A percentile compares a stretch with the other conserved stretches of the same genome.
Conservation (phyloP, 2,797 vertebrate species). For the Oceanodroma leucorhoa region DNA sequence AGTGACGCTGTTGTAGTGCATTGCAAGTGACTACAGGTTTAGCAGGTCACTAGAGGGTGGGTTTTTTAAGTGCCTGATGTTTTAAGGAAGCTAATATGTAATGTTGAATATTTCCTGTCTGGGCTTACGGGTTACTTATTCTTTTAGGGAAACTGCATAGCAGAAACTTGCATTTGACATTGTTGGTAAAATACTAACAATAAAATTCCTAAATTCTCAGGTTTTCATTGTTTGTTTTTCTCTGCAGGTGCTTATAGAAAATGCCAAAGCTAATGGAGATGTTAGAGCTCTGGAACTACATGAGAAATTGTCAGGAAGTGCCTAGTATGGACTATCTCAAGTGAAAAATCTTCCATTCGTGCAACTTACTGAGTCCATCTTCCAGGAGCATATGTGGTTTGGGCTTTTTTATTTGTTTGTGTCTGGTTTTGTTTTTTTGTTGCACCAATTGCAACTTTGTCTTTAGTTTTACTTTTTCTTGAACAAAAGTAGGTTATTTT, state of each 20-base stretch:
- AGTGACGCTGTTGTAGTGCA: neutral
- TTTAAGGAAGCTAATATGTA: neutral
- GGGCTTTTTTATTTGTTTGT: neutral
- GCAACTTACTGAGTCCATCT: neutral
- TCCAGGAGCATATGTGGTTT: neutral
- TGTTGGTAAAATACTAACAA: neutral
- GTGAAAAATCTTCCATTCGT: neutral
- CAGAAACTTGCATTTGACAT: neutral
- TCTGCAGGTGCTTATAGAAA: constrained; percentile 81
- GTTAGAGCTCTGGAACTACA: constrained; percentile 82
- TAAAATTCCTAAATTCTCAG: neutral
- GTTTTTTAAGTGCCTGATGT: neutral
- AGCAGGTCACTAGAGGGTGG: no score
- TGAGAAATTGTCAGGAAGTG: constrained; percentile 75
- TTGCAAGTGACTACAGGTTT: neutral
- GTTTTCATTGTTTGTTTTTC: neutral
- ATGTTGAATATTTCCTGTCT: neutral
- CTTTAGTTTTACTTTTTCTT: neutral
- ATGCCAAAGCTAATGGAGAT: constrained; percentile 83
- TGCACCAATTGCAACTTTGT: neutral
- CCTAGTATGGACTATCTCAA: constrained; percentile 45
- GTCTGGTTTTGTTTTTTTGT: neutral
- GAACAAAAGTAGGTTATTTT: neutral
- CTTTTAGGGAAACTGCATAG: neutral
- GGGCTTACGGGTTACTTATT: neutral